phyloP scores from a whole-genome alignment of 2,797 vertebrate species.

The Lagocephalus sceleratus region DNA sequence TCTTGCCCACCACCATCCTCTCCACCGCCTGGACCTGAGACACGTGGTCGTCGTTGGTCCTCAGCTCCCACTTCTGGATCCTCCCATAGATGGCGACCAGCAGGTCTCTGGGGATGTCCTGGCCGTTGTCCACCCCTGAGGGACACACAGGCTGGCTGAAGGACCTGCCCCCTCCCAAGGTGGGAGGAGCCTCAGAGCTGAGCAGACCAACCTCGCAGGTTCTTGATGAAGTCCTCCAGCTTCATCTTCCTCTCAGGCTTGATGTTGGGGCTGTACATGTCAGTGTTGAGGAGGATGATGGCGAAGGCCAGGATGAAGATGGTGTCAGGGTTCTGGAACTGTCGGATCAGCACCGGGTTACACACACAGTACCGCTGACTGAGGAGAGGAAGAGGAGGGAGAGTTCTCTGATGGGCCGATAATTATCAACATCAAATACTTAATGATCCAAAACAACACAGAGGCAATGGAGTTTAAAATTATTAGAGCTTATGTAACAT shows the following conservation, averaged over 20 bases:
- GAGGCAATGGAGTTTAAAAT: too few relatives aligned
- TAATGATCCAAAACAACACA: too few relatives aligned
- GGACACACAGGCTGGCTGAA: not conserved
- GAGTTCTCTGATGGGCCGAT: not conserved
- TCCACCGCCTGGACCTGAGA: conserved; percentile 95
- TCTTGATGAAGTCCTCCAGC: conserved; percentile 95
- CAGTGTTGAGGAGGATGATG: conserved; percentile 96
- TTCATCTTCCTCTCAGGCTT: conserved; percentile 97
- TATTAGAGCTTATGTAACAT: too few relatives aligned
- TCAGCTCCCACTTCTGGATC: conserved; percentile 91
- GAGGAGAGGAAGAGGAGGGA: conserved; percentile 10
- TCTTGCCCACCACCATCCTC: conserved; percentile 94
- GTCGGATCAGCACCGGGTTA: conserved; percentile 90
- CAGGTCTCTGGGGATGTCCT: conserved; percentile 90
- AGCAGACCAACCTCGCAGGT: conserved; percentile 80
- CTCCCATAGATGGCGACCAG: conserved; percentile 91
- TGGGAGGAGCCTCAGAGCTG: too few relatives aligned
- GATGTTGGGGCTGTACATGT: conserved; percentile 97
- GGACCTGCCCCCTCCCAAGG: too few relatives aligned
- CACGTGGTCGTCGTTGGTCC: conserved; percentile 94
- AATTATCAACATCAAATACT: too few relatives aligned
- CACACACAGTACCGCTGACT: conserved; percentile 96
- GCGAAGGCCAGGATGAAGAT: conserved; percentile 97
- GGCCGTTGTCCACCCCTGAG: conserved; percentile 87
- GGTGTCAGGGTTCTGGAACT: conserved; percentile 96